Percentiles rank a stretch among this genome's conserved stretches.
Evolutionary conservation across 2,797 vertebrate species (phyloP).

Genomic region (Limnodromus scolopaceus): DNA sequence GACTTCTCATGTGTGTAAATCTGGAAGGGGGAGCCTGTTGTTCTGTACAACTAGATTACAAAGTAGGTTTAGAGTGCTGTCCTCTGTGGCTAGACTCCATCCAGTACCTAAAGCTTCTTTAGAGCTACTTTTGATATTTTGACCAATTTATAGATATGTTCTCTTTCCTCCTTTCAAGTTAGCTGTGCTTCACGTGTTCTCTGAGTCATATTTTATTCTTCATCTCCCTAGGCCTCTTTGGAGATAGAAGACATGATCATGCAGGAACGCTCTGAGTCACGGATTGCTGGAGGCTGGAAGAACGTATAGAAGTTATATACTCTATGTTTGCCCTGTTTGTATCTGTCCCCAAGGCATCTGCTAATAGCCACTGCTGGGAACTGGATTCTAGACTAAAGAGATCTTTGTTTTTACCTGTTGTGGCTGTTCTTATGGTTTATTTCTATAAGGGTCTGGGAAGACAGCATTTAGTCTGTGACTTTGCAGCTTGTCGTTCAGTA

Average conservation of each 20-base stretch:
- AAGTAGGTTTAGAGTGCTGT: not conserved
- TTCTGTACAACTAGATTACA: not conserved
- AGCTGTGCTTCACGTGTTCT: not conserved
- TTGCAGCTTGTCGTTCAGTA: not conserved
- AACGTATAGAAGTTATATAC: not conserved
- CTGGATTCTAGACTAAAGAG: not conserved
- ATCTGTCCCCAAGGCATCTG: not conserved
- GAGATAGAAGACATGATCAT: not conserved
- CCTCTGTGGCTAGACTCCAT: not conserved
- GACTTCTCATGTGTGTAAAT: not conserved
- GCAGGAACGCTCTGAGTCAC: not conserved
- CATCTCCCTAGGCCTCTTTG: not conserved
- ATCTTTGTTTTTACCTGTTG: not conserved
- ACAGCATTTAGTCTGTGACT: not conserved
- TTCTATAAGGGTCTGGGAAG: not conserved
- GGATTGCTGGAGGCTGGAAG: not conserved
- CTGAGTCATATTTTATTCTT: not conserved
- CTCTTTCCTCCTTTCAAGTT: not conserved
- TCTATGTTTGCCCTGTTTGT: not conserved
- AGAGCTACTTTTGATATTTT: not conserved
- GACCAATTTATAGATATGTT: not conserved
- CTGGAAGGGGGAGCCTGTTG: not conserved
- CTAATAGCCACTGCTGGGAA: not conserved
- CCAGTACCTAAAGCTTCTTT: not conserved
- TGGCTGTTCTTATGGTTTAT: not conserved